These are phyloP conservation scores for Helobdella robusta DNA, from an alignment of 2,888 invertebrate genomes.

Conservation along the genomic window DNA sequence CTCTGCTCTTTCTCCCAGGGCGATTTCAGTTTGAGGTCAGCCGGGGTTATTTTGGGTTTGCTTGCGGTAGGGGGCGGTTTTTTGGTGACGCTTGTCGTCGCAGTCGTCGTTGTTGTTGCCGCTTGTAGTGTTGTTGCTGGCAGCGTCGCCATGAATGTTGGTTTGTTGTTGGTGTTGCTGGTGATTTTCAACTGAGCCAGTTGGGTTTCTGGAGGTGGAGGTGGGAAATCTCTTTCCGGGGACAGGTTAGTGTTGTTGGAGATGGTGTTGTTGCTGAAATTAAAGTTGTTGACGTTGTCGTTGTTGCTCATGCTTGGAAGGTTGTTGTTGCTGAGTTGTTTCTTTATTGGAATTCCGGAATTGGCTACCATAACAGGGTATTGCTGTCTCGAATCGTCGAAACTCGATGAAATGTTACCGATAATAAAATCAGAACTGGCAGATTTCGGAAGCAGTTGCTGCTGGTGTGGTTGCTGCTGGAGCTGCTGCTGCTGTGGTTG, in stretches of 20 bases:
- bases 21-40: slow-evolving; percentile 36
- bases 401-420: background rate
- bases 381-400: background rate
- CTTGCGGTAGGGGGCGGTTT: slow-evolving; percentile 31
- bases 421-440: slow-evolving; percentile 5
- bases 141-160: background rate
- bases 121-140: background rate
- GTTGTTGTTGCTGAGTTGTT: background rate
- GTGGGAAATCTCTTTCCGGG: slow-evolving; percentile 23
- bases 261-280: no score
- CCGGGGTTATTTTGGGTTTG: slow-evolving; percentile 29
- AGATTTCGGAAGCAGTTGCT: background rate
- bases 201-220: slow-evolving; percentile 21
- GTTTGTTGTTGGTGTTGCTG: background rate
- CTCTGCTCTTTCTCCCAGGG: slow-evolving; percentile 68
- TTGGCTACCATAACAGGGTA: no score
- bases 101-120: background rate
- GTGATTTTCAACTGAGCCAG: slow-evolving; percentile 21
- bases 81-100: slow-evolving; percentile 10
- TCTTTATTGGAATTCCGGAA: no score
- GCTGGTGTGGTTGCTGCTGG: background rate
- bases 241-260: no score
- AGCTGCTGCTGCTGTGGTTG: no score
- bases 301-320: background rate
- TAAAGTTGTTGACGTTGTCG: no score